phyloP scores from a whole-genome alignment of 2,888 invertebrate species.

The Synergus gifuensis region DNA sequence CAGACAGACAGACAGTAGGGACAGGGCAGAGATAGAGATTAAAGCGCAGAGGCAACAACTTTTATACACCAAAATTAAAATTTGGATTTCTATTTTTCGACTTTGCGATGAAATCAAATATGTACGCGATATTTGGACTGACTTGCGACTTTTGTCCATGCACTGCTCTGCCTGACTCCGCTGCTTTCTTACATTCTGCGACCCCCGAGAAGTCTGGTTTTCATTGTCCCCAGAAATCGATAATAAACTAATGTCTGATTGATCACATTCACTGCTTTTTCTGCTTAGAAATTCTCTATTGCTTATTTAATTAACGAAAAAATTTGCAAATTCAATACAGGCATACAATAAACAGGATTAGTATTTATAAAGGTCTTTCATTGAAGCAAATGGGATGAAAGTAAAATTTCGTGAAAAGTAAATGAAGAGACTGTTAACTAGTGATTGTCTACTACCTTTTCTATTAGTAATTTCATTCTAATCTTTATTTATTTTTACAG shows the following conservation, averaged over 20 bases:
- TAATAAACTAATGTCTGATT: slow-evolving; percentile 28
- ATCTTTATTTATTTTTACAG: background rate
- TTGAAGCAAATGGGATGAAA: background rate
- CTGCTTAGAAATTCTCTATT: background rate
- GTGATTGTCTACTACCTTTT: background rate
- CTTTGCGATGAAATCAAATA: slow-evolving; percentile 46
- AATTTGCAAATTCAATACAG: background rate
- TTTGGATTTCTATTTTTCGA: slow-evolving; percentile 59
- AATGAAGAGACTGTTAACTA: slow-evolving; percentile 9
- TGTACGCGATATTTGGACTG: slow-evolving; percentile 23
- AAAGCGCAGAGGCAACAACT: slow-evolving; percentile 53
- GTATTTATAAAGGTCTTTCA: background rate
- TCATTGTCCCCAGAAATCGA: slow-evolving; percentile 38
- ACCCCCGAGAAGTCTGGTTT: slow-evolving; percentile 45
- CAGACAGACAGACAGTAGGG: background rate
- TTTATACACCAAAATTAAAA: slow-evolving; percentile 60
- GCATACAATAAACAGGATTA: too few species aligned
- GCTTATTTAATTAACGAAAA: background rate
- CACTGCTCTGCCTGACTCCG: slow-evolving; percentile 21
- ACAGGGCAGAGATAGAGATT: slow-evolving; percentile 42
- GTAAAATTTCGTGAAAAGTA: background rate
- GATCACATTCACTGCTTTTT: slow-evolving; percentile 17
- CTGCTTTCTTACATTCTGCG: slow-evolving; percentile 44
- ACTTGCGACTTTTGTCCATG: slow-evolving; percentile 48
- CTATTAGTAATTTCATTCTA: background rate